Evolutionary conservation across 2,113 vertebrate genomes (phyloP), one percentile per base, ranked within the genome.

Genomic region (Carollia perspicillata): DNA sequence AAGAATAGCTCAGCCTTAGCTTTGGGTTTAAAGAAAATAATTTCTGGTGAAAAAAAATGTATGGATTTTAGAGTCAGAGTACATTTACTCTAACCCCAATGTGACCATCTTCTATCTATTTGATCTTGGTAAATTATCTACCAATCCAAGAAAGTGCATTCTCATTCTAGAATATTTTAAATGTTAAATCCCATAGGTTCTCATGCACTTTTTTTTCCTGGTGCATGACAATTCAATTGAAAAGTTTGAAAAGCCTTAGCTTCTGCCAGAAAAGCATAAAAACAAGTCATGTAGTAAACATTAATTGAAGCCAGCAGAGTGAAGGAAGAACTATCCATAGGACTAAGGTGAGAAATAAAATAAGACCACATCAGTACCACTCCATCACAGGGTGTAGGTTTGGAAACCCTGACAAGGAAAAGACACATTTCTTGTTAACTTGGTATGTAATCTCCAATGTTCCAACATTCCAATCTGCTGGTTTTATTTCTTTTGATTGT

Each of bases 341-440:
- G 37, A 40, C 22, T 63, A 5, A 11, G 66, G 40, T 2, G 58
- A 91, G 2, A 20, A 79, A 60, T 6, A 68, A 28, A 84, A 35
- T 4, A 9, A 47, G 71, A 51, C 6, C 83, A 66, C 18, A 42
- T 1, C 44, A 78, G 42, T 37, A 28, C 33, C 37, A 60, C 18
- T 6, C 10, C 6, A 9, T 22, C 42, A 58, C 0, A 2, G 0
- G 2, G 17, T 68, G 3, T 42, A 44, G 55, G 3, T 42, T 51
- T 90, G 55, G 63, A 84, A 95, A 42, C 7, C 42, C 2, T 49
- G 30, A 2, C 33, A 8, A 51, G 0, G 10, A n/a, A 87, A 28
- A 58, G 47, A 28, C 72, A 55, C 28, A 44, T 75, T 6, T 26
- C 17, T 68, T 42, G 42, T 42, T 81, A 55, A 74, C 20, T 49